Conservation (phyloP, 1,140 invertebrate species). For the Procambarus virginalis region DNA sequence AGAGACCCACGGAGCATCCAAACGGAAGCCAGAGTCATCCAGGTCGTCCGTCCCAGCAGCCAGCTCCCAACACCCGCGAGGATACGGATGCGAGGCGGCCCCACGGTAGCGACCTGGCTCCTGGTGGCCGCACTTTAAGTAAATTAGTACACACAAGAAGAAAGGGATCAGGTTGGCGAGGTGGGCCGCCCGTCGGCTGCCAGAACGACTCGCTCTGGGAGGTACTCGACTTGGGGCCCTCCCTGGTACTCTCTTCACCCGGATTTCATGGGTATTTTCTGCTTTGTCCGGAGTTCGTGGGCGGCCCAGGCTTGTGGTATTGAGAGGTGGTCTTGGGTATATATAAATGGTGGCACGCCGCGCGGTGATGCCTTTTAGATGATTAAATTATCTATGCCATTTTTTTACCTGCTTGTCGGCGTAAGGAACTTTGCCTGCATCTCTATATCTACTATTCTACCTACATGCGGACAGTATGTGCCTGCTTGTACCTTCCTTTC, state of each 20-base stretch:
- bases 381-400: neutral
- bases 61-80: neutral
- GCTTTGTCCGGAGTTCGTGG: slow-evolving; percentile 54
- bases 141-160: slow-evolving; percentile 66
- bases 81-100: neutral
- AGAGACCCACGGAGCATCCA: neutral
- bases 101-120: slow-evolving; percentile 59
- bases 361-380: neutral
- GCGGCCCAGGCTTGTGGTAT: slow-evolving; percentile 17
- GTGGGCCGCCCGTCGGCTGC: slow-evolving; percentile 42
- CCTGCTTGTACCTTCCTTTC: no score
- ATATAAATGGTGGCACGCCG: neutral
- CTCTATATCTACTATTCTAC: no score
- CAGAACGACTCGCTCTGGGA: slow-evolving; percentile 21
- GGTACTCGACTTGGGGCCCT: slow-evolving; percentile 46
- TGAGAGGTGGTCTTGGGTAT: slow-evolving; percentile 19
- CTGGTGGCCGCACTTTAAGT: slow-evolving; percentile 62
- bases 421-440: no score
- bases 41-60: neutral
- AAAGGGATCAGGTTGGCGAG: slow-evolving; percentile 55
- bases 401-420: neutral
- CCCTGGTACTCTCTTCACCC: slow-evolving; percentile 26
- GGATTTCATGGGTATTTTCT: slow-evolving; percentile 62
- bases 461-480: no score
- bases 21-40: no score